phyloP scores from a whole-genome alignment of 1,140 invertebrate genomes.

The Stegodyphus dumicola region DNA sequence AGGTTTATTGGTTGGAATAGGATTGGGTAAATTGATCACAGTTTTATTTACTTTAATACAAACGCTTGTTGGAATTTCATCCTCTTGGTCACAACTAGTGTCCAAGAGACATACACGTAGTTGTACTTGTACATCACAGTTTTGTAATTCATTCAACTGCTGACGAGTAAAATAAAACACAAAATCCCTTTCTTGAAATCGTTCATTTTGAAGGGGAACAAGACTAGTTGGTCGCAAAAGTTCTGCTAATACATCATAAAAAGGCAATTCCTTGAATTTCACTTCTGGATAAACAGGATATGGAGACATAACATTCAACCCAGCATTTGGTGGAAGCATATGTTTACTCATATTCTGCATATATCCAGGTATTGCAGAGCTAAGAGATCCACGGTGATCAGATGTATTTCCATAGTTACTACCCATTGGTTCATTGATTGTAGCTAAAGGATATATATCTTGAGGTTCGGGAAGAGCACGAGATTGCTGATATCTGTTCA shows the following conservation, averaged over 20 bases:
- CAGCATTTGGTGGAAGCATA: not conserved
- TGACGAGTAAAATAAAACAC: slow-evolving; percentile 91
- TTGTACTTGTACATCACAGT: slow-evolving; percentile 82
- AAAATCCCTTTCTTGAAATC: slow-evolving; percentile 86
- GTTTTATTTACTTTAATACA: slow-evolving; percentile 96
- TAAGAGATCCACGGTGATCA: not conserved
- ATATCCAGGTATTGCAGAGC: not conserved
- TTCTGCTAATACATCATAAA: slow-evolving; percentile 89
- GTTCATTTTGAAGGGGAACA: slow-evolving; percentile 75
- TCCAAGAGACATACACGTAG: slow-evolving; percentile 91
- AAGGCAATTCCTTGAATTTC: slow-evolving; percentile 88
- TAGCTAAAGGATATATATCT: slow-evolving; percentile 30
- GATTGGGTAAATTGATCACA: slow-evolving; percentile 90
- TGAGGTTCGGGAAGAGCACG: not conserved
- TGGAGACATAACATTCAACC: not conserved
- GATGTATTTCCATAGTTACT: not conserved
- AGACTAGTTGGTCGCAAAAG: slow-evolving; percentile 90
- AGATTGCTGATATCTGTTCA: slow-evolving; percentile 8
- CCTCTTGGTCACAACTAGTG: slow-evolving; percentile 91
- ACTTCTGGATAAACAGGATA: slow-evolving; percentile 90
- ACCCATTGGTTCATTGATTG: slow-evolving; percentile 4
- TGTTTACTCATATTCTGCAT: slow-evolving; percentile 12
- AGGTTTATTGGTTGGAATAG: slow-evolving; percentile 97
- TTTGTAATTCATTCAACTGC: slow-evolving; percentile 84
- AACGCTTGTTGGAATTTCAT: slow-evolving; percentile 93